Percentiles rank a stretch among this genome's conserved stretches.
phyloP scores from a whole-genome alignment of 2,113 vertebrate genomes.

The Dromaius novaehollandiae region DNA sequence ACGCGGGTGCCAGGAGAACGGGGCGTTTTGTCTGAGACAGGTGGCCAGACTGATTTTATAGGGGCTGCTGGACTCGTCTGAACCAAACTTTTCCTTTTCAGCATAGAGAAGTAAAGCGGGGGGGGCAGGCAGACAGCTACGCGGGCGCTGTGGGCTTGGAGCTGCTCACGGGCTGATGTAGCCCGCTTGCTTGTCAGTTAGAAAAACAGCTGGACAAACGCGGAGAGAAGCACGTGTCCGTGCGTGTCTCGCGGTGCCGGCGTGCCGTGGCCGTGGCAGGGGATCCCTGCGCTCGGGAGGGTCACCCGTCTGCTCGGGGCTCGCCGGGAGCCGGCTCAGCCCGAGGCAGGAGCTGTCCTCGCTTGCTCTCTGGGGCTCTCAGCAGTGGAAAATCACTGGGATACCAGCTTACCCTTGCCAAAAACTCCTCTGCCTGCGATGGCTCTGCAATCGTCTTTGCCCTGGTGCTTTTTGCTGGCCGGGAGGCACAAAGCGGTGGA shows the following conservation, averaged over 20 bases:
- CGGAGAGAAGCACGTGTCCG: accelerated
- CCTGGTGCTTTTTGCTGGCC: background rate
- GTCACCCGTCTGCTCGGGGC: background rate
- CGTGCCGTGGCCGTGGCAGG: background rate
- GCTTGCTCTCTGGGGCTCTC: background rate
- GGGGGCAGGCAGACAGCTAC: accelerated
- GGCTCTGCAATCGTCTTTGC: background rate
- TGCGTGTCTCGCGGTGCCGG: accelerated
- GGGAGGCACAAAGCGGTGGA: background rate
- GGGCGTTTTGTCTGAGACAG: background rate
- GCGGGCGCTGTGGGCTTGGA: background rate
- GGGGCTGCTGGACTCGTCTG: accelerated
- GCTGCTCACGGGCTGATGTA: background rate
- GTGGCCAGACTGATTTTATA: background rate
- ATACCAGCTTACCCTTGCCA: background rate
- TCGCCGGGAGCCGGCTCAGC: background rate
- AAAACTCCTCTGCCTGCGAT: background rate
- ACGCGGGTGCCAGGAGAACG: accelerated
- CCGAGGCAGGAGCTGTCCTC: background rate
- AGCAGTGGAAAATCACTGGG: constrained; percentile 31
- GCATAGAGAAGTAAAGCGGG: background rate
- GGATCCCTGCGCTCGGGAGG: background rate
- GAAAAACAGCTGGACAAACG: background rate
- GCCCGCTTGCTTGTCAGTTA: background rate
- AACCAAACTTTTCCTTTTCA: too few relatives aligned